A percentile compares a stretch with the other conserved stretches of the same genome.
Conservation (phyloP, 2,113 vertebrate genomes). For the Aleadryas rufinucha region DNA sequence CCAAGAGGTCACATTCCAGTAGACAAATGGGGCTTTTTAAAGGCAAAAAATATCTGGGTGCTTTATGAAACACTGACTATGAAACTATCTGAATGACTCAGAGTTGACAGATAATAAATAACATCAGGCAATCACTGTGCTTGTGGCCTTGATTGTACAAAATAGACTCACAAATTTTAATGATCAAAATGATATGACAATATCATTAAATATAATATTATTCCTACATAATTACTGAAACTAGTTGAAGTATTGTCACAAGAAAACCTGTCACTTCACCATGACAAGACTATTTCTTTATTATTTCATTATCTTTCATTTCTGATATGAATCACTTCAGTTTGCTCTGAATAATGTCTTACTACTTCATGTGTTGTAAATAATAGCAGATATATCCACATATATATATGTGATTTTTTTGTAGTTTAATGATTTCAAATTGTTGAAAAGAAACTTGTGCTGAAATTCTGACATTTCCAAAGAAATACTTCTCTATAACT, state of each 20-base stretch:
- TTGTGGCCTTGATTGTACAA: background rate
- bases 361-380: background rate
- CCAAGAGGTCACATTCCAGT: background rate
- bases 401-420: background rate
- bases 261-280: background rate
- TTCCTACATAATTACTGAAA: background rate
- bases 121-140: background rate
- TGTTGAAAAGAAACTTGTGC: background rate
- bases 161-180: background rate
- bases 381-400: background rate
- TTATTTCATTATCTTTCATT: background rate
- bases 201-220: background rate
- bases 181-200: background rate
- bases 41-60: background rate
- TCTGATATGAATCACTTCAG: background rate
- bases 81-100: background rate
- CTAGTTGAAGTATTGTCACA: background rate
- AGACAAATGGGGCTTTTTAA: background rate
- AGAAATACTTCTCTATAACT: background rate
- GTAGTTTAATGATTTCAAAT: background rate
- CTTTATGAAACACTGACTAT: background rate
- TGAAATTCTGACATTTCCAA: constrained; percentile 1
- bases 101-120: background rate
- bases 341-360: background rate
- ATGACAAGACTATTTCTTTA: background rate